Evolutionary conservation across 2,113 vertebrate species (phyloP).

Genomic region (Nothocercus nigrocapillus): DNA sequence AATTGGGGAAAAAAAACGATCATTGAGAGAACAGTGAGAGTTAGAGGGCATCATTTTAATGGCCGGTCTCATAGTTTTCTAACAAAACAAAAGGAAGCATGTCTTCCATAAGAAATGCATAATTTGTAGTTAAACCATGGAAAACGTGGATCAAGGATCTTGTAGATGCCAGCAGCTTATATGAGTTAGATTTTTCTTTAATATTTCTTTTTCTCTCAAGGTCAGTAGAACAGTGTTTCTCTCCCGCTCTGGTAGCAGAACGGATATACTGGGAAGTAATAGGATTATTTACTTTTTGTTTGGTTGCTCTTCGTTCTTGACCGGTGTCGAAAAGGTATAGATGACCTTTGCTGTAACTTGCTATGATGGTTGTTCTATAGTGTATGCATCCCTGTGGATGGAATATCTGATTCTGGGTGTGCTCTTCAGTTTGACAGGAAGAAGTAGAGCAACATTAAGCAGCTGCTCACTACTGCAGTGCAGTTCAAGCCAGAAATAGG

Average conservation of each 20-base stretch:
- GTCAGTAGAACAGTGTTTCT: background rate
- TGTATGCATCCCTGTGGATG: background rate
- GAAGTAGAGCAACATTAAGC: background rate
- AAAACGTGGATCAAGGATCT: rapidly evolving
- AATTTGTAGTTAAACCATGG: background rate
- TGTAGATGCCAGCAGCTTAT: background rate
- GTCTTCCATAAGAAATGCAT: background rate
- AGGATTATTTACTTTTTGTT: background rate
- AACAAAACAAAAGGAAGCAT: background rate
- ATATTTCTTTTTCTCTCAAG: no score
- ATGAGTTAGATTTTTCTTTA: background rate
- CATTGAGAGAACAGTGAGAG: background rate
- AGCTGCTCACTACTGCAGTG: background rate
- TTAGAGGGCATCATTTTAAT: background rate
- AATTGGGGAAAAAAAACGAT: background rate
- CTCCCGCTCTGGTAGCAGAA: background rate
- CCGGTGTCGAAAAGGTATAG: background rate
- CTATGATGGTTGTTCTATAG: background rate
- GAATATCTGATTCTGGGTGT: background rate
- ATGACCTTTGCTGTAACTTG: background rate
- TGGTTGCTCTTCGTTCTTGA: background rate
- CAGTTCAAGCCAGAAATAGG: background rate
- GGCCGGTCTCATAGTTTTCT: background rate
- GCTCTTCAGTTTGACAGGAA: background rate
- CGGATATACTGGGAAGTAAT: background rate